Evolutionary conservation across 2,113 vertebrate species (phyloP).

Genomic region (Clarias magur): DNA sequence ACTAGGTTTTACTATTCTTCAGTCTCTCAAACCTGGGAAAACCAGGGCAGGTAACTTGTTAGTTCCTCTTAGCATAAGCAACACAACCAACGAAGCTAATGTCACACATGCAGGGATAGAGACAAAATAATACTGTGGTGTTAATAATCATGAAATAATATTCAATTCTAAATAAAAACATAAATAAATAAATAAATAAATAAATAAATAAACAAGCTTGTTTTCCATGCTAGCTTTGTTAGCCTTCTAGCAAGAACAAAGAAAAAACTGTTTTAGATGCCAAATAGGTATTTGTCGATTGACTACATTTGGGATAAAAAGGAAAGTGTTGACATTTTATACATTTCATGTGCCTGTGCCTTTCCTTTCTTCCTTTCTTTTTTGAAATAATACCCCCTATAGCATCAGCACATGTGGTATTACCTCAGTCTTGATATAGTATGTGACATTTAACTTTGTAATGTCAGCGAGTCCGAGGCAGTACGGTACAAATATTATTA

Average conservation of each 20-base stretch:
- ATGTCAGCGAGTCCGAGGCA: neutral
- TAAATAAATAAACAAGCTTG: neutral
- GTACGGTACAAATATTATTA: neutral
- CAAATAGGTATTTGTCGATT: neutral
- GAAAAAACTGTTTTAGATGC: too few species aligned
- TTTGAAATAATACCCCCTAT: neutral
- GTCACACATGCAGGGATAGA: too few species aligned
- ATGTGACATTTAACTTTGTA: constrained; percentile 17
- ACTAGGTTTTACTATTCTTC: too few species aligned
- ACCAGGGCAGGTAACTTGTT: too few species aligned
- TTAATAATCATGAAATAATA: too few species aligned
- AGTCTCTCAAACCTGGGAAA: too few species aligned
- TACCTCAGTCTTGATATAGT: neutral
- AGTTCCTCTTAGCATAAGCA: too few species aligned
- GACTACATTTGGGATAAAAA: neutral
- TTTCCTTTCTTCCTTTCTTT: neutral
- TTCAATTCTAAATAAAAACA: too few species aligned
- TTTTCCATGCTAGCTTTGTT: neutral
- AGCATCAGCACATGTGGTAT: neutral
- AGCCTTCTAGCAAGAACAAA: neutral
- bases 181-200: too few species aligned
- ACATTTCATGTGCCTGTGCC: neutral
- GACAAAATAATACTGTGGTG: too few species aligned
- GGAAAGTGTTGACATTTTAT: neutral
- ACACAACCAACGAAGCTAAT: too few species aligned